These are phyloP conservation scores for Lissocephala sabroskyi DNA, from an alignment of 2,888 invertebrate species.

Conservation along the genomic window DNA sequence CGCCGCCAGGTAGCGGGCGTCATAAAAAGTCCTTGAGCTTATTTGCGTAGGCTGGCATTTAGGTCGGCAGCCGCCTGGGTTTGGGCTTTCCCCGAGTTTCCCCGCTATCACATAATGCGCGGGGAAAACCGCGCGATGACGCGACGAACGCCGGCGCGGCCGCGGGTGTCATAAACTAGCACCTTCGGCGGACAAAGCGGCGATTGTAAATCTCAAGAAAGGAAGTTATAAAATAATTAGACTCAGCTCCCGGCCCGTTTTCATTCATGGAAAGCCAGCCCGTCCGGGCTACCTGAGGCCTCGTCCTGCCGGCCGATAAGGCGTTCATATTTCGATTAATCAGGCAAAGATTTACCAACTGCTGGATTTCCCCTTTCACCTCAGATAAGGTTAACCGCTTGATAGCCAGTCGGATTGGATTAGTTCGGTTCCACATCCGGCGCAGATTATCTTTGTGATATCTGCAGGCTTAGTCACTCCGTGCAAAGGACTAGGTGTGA, in stretches of 20 bases:
- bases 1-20: slow-evolving; percentile 21
- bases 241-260: slow-evolving; percentile 18
- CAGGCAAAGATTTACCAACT: slow-evolving; percentile 25
- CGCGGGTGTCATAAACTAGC: slow-evolving; percentile 36
- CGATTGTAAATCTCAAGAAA: slow-evolving; percentile 36
- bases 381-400: too few species aligned
- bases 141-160: slow-evolving; percentile 10
- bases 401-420: too few species aligned
- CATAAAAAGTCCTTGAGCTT: slow-evolving; percentile 42
- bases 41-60: slow-evolving; percentile 56
- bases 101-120: slow-evolving; percentile 39
- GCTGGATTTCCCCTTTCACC: too few species aligned
- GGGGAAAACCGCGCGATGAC: slow-evolving; percentile 9
- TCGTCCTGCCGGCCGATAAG: slow-evolving; percentile 28
- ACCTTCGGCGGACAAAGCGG: slow-evolving; percentile 47
- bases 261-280: slow-evolving; percentile 48
- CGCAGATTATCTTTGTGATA: slow-evolving; percentile 13
- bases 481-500: slow-evolving; percentile 44
- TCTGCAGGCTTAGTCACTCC: slow-evolving; percentile 24
- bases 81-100: slow-evolving; percentile 43
- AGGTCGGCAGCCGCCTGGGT: slow-evolving; percentile 43
- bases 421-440: slow-evolving; percentile 35
- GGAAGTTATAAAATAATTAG: slow-evolving; percentile 48
- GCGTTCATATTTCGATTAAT: slow-evolving; percentile 44
- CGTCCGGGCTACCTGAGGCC: slow-evolving; percentile 1